Base-by-base conservation (phyloP, 2,888 invertebrate genomes). In the Stenichneumon culpator region DNA sequence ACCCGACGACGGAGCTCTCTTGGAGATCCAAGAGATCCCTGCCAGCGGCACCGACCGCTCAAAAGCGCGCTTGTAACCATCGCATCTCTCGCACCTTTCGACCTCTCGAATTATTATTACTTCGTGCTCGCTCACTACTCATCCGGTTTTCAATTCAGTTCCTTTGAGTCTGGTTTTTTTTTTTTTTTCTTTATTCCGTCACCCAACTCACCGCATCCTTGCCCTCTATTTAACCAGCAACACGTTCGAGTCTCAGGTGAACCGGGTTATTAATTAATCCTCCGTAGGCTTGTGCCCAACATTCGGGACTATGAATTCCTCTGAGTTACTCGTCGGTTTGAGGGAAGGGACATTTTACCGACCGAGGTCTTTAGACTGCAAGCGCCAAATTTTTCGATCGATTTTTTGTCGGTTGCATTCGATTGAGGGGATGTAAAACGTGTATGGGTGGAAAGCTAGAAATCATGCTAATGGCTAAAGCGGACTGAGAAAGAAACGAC, bases 221-320 rank as follows among this genome's bases (percentile, higher is more conserved):
- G 73, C 74, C 74, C 74, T 73, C 74, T 79, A 54, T 79, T 83
- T 75, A 83, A 83, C 83, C 79, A 75, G 28, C 54, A 74, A 83
- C 69, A 83, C 79, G 79, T 63, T 68, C 69, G 75, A 69, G 36
- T n/a, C 32, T 36, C 65, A 14, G 60, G 73, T 83, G 73, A 22
- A 9, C 50, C 52, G n/a, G n/a, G 52, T 72, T 69, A 60, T 79
- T 74, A 68, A 79, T 68, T 22, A 70, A 69, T 52, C 52, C 57
- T 78, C 68, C 67, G 54, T 14, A 67, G 9, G 3, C 32, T n/a
- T 50, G 70, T 50, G 25, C 77, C 77, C 57, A 44, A 52, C 16
- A 19, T 68, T 63, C 16, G 52, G n/a, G 39, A 70, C 70, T 70
- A 32, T n/a, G 32, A 28, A 28, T 63, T 14, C 28, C 60, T 63